A percentile compares a stretch with the other conserved stretches of the same genome.
Conservation (phyloP, 2,888 invertebrate species). For the Clanis bilineata region DNA sequence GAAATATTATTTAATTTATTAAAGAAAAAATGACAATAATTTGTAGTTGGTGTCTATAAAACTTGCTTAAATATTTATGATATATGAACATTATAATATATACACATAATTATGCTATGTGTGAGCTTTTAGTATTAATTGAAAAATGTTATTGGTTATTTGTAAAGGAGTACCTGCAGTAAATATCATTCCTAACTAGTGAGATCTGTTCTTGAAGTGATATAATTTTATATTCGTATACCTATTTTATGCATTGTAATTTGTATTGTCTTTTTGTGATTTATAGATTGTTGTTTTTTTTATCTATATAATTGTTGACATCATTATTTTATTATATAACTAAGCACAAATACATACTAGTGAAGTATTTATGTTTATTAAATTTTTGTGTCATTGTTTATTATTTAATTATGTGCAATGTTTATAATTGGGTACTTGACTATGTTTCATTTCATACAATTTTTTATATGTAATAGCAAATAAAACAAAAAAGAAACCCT, state of each 20-base stretch:
- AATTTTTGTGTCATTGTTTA: not conserved
- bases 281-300: not conserved
- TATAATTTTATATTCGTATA: constrained; percentile 6
- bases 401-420: too few species aligned
- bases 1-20: constrained; percentile 35
- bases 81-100: not conserved
- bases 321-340: constrained; percentile 1
- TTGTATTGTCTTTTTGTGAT: constrained; percentile 12
- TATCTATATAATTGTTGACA: not conserved
- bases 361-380: not conserved
- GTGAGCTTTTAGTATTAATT: constrained; percentile 12
- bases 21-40: constrained; percentile 67
- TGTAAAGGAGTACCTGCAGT: constrained; percentile 2
- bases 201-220: not conserved
- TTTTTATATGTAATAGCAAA: too few species aligned
- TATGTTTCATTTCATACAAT: too few species aligned
- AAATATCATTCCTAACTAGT: constrained; percentile 7
- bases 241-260: constrained; percentile 4
- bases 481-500: too few species aligned
- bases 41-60: constrained; percentile 3
- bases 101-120: constrained; percentile 7
- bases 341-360: constrained; percentile 7
- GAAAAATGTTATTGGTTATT: not conserved
- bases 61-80: not conserved
- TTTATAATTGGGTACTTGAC: too few species aligned